These are phyloP conservation scores for Australoheros scitulus DNA, from an alignment of 2,113 vertebrate genomes.

Conservation along the genomic window DNA sequence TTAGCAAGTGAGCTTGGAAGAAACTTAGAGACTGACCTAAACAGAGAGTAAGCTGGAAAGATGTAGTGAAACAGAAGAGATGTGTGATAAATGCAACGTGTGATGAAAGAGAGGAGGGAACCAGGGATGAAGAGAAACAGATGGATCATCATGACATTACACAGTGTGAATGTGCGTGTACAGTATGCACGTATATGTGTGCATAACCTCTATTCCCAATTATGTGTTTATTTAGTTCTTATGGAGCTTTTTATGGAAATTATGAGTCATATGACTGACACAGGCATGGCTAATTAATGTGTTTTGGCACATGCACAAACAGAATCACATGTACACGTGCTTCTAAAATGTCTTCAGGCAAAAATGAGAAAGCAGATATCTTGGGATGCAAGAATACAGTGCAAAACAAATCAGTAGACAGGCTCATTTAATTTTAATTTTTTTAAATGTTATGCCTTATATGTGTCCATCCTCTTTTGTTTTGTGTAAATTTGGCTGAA, in stretches of 20 bases:
- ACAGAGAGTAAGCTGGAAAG: slow-evolving; percentile 17
- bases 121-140: slow-evolving; percentile 53
- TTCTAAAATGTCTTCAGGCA: background rate
- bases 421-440: background rate
- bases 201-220: background rate
- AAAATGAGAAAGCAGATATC: background rate
- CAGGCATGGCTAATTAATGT: background rate
- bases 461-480: background rate
- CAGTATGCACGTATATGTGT: slow-evolving; percentile 3
- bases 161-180: slow-evolving; percentile 4
- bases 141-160: slow-evolving; percentile 58
- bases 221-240: slow-evolving; percentile 1
- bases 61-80: slow-evolving; percentile 48
- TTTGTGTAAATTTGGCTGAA: background rate
- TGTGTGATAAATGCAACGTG: slow-evolving; percentile 59
- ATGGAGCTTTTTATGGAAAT: slow-evolving; percentile 20
- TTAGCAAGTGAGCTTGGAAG: background rate
- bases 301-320: background rate
- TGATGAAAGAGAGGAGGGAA: slow-evolving; percentile 60
- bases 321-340: background rate
- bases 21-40: slow-evolving; percentile 22
- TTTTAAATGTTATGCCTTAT: too few species aligned
- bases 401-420: rapidly evolving
- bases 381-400: background rate
- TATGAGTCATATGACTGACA: slow-evolving; percentile 7